Base-by-base conservation (phyloP, 1,140 invertebrate genomes). In the Forficula auricularia region DNA sequence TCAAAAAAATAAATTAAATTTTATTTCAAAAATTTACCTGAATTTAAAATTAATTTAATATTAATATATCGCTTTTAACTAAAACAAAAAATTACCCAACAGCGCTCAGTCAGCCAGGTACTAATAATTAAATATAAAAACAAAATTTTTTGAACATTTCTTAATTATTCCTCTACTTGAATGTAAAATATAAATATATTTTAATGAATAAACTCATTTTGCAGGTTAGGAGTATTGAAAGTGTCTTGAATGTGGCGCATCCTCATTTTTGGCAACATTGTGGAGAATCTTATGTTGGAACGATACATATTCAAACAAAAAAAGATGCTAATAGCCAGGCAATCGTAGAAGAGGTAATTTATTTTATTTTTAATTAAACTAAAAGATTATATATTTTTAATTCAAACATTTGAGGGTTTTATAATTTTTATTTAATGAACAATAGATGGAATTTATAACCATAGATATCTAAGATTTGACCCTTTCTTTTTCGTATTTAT, bases 231-330 rank as follows among this genome's bases (percentile, higher is more conserved):
- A 40, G 32, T 35, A 47, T 46, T 30, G 46, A 30, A 19, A 42
- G 46, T 31, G 41, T 47, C 9, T 14, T 44, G 9, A 30, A 36
- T 30, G 42, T 47, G 19, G 30, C 20, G 6, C 36, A 44, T 18
- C 41, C 36, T 27, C 39, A 44, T 36, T 44, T 44, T 19, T 47
- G 46, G 46, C 42, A 44, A 15, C 46, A 47, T 30, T 35, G 42
- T 6, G 33, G 19, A 15, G 37, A 43, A 3, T 31, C 16, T 12
- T 36, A 14, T 19, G 19, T 40, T 33, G 46, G 42, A 7, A 40
- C 42, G 9, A 15, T 47, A 15, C 41, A 44, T 36, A 36, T 47
- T 8, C 46, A 44, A 13, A 37, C 42, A 8, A 27, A 16, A 19
- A 16, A 33, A 16, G 39, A 44, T 7, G 46, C 46, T 2, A 40